Conservation (phyloP, 2,113 vertebrate genomes). For the pig (Sus scrofa) region DNA sequence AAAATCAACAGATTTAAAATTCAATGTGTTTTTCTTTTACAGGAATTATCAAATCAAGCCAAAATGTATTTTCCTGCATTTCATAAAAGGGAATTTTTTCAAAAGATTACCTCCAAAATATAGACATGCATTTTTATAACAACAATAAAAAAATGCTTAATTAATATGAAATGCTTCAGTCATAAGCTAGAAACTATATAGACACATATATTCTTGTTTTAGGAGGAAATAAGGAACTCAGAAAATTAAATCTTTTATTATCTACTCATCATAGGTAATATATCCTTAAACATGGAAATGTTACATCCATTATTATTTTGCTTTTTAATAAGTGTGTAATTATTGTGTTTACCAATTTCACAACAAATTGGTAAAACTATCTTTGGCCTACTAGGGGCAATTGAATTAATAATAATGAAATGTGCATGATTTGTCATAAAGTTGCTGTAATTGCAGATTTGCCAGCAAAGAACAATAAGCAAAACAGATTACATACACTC, state of each 20-base stretch:
- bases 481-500: not conserved
- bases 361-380: not conserved
- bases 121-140: not conserved
- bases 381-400: not conserved
- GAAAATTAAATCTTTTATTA: not conserved
- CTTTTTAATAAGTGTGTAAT: not conserved
- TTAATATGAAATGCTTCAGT: not conserved
- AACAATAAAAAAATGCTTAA: not conserved
- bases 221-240: not conserved
- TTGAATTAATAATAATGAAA: not conserved
- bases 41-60: not conserved
- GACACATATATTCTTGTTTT: not conserved
- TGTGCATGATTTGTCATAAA: not conserved
- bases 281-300: not conserved
- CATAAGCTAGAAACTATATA: not conserved
- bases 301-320: not conserved
- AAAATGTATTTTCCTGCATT: not conserved
- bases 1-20: not conserved
- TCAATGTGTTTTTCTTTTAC: not conserved
- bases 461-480: not conserved
- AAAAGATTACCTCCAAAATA: not conserved
- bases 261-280: not conserved
- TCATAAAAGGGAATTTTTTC: not conserved
- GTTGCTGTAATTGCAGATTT: not conserved
- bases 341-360: too few relatives aligned